A percentile compares a stretch with the other conserved stretches of the same genome.
Evolutionary conservation across 2,888 invertebrate species (phyloP).

Genomic region (Oeneis ivallda): DNA sequence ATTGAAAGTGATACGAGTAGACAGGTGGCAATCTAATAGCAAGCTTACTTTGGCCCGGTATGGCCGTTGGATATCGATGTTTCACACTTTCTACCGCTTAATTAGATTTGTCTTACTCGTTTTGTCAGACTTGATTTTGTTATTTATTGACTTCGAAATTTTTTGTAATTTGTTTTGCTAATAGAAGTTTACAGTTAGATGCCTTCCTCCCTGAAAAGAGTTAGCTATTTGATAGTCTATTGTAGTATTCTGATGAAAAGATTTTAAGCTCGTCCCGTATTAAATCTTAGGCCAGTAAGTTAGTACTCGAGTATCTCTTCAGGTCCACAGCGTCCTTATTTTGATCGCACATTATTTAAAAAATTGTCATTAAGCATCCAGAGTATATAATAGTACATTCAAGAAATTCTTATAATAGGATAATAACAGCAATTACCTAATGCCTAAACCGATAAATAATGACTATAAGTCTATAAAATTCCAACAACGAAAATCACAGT

Average conservation of each 20-base stretch:
- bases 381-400: too few species aligned
- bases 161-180: neutral
- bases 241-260: neutral
- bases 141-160: neutral
- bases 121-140: conserved; percentile 4
- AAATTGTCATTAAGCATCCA: too few species aligned
- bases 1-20: conserved; percentile 15
- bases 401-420: conserved; percentile 2
- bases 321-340: neutral
- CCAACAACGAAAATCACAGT: conserved; percentile 8
- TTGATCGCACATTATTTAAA: neutral
- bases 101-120: conserved; percentile 8
- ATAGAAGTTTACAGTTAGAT: neutral
- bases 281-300: neutral
- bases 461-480: conserved; percentile 9
- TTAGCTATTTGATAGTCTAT: too few species aligned
- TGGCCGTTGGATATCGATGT: conserved; percentile 8
- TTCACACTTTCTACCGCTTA: conserved; percentile 19
- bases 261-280: neutral
- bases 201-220: too few species aligned
- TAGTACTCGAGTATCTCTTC: too few species aligned
- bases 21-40: conserved; percentile 6
- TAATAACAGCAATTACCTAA: conserved; percentile 5
- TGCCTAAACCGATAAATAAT: neutral
- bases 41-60: conserved; percentile 10